Conservation (phyloP, 2,888 invertebrate genomes). For the Cylloceria caligata region DNA sequence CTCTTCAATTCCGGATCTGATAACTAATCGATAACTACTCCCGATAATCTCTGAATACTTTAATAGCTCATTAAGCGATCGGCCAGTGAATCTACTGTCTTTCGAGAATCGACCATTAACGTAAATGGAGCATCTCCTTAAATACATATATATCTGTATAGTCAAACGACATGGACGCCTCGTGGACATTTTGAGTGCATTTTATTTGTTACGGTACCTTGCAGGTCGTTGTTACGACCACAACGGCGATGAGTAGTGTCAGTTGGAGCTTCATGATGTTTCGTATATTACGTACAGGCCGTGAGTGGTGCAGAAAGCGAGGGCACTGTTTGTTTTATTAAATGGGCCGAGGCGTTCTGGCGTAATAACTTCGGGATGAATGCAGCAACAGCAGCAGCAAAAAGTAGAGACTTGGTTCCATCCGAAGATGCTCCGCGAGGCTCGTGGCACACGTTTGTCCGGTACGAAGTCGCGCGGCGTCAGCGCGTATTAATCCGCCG, state of each 20-base stretch:
- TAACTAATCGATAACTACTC: not conserved
- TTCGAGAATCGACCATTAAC: not conserved
- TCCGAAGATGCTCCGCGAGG: conserved; percentile 22
- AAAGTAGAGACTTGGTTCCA: conserved; percentile 12
- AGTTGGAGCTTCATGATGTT: conserved; percentile 50
- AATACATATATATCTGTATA: too few species aligned
- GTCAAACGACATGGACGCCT: too few species aligned
- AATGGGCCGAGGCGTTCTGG: conserved; percentile 20
- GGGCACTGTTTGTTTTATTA: conserved; percentile 54
- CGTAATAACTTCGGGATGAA: conserved; percentile 19
- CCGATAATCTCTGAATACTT: not conserved
- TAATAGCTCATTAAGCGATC: not conserved
- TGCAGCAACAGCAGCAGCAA: not conserved
- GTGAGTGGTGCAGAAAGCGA: conserved; percentile 39
- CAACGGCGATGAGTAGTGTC: conserved; percentile 44
- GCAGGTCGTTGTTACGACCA: conserved; percentile 35
- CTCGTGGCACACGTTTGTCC: conserved; percentile 11
- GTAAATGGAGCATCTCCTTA: too few species aligned
- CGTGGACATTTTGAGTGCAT: not conserved
- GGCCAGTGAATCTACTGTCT: not conserved
- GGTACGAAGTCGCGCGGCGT: conserved; percentile 38
- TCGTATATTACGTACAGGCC: conserved; percentile 23
- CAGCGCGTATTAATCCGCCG: conserved; percentile 56
- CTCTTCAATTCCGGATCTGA: not conserved
- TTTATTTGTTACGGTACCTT: conserved; percentile 44